phyloP scores from a whole-genome alignment of 2,888 invertebrate genomes.

The Protodeltote pygarga region DNA sequence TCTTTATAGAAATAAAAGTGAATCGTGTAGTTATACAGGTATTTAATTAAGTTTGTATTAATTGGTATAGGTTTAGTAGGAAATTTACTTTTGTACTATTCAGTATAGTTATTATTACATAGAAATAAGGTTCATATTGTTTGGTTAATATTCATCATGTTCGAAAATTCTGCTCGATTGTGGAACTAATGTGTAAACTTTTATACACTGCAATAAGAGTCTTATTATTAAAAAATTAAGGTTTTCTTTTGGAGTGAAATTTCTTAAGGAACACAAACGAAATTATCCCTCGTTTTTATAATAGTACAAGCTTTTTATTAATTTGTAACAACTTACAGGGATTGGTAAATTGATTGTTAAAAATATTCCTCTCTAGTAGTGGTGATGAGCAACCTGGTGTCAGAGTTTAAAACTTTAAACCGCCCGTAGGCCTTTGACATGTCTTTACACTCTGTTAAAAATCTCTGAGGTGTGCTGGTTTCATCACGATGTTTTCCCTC shows the following conservation, averaged over 20 bases:
- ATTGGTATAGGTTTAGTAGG: conserved; percentile 11
- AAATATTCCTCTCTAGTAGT: conserved; percentile 26
- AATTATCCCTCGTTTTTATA: conserved; percentile 30
- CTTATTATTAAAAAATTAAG: neutral
- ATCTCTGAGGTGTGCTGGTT: too few species aligned
- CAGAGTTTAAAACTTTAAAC: too few species aligned
- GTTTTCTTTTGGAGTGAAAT: neutral
- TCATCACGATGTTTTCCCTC: too few species aligned
- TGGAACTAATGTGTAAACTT: neutral
- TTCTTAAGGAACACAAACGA: conserved; percentile 28
- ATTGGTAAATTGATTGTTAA: conserved; percentile 42
- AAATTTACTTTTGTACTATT: conserved; percentile 1
- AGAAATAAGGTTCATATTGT: conserved; percentile 9
- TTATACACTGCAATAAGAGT: neutral
- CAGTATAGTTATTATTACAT: conserved; percentile 6
- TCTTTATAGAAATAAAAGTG: neutral
- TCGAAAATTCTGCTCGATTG: conserved; percentile 5
- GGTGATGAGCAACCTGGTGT: too few species aligned
- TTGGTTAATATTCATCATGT: too few species aligned
- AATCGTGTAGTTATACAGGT: neutral
- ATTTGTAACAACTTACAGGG: conserved; percentile 60
- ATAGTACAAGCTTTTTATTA: conserved; percentile 52
- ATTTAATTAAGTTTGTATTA: conserved; percentile 12
- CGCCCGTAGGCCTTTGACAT: too few species aligned
- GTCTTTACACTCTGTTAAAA: too few species aligned